These are phyloP conservation scores for Amblyopsis hoosieri DNA, from an alignment of 2,797 vertebrate genomes.

Conservation along the genomic window DNA sequence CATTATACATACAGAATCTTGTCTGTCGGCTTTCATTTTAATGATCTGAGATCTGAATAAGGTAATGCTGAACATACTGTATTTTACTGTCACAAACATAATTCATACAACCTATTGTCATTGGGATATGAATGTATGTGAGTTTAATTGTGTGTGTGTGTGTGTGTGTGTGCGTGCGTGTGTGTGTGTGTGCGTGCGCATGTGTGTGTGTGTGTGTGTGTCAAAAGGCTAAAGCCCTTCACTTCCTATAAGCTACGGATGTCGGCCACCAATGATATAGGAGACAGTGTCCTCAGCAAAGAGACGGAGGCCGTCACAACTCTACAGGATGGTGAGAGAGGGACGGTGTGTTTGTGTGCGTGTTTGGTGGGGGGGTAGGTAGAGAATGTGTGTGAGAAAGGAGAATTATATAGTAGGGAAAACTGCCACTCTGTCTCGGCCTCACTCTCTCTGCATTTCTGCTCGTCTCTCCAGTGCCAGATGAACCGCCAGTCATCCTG, in stretches of 20 bases:
- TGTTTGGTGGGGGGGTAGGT: neutral
- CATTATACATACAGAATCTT: no score
- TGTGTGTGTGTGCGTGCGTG: neutral
- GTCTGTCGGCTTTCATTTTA: neutral
- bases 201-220: constrained; percentile 7
- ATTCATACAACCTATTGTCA: neutral
- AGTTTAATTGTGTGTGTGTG: constrained; percentile 2
- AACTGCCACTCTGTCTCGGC: constrained; percentile 1
- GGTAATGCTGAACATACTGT: neutral
- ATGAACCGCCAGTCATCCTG: constrained; percentile 86
- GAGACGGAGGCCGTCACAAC: constrained; percentile 82
- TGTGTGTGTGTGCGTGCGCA: neutral
- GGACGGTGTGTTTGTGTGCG: neutral
- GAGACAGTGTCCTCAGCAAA: constrained; percentile 84
- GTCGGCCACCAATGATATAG: constrained; percentile 89
- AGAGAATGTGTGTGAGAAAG: neutral
- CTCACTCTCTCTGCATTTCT: constrained; percentile 4
- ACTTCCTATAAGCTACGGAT: constrained; percentile 90
- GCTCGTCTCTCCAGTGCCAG: constrained; percentile 82
- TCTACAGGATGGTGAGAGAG: constrained; percentile 69
- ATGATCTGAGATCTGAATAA: neutral
- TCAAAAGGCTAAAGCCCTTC: constrained; percentile 84
- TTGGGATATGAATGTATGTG: neutral
- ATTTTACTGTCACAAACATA: constrained; percentile 1
- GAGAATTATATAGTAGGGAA: neutral